Base-by-base conservation (phyloP, 2,888 invertebrate species). In the Callosobruchus maculatus region DNA sequence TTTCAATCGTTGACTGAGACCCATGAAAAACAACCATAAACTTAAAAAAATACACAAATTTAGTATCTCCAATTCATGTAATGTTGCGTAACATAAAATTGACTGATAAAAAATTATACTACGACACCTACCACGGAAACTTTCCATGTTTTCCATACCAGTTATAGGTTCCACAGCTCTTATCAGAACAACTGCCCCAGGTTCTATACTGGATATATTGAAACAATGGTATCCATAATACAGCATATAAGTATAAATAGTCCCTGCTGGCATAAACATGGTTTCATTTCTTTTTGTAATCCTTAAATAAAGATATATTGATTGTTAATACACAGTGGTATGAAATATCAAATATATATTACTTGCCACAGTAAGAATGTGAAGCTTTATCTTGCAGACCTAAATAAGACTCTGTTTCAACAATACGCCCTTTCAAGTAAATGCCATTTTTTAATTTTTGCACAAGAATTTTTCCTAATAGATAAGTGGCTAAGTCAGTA, bases 221-320 rank as follows among this genome's bases (percentile, higher is more conserved):
- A 94, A 90, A 82, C 93, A 93, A 81, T 90, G 88, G 81, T 94
- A 93, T 90, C 93, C 92, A 77, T 93, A 93, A 83, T 94, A 94
- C 0, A 93, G 93, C 80, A 91, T 88, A 80, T 94, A 93, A 2
- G 94, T 92, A 84, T 92, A 94, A 26, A 90, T 88, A 13, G 93
- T 93, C 20, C 93, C 93, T 21, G 92, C 90, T 72, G 87, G 84
- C 92, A 93, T 93, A 81, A 90, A 94, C 92, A 94, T 93, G 0
- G 93, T 92, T 80, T 90, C 88, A 83, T 91, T 93, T 77, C 26
- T 26, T 7, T 26, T 26, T 26, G 26, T 26, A 4, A 26, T 26
- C 26, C 26, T 26, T 26, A 2, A 26, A 26, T 26, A 7, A 4
- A 26, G n/a, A n/a, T n/a, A n/a, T n/a, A 26, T 7, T 26, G 26